These are phyloP conservation scores for Pseudonaja textilis DNA, from an alignment of 2,113 vertebrate species.

Conservation along the genomic window DNA sequence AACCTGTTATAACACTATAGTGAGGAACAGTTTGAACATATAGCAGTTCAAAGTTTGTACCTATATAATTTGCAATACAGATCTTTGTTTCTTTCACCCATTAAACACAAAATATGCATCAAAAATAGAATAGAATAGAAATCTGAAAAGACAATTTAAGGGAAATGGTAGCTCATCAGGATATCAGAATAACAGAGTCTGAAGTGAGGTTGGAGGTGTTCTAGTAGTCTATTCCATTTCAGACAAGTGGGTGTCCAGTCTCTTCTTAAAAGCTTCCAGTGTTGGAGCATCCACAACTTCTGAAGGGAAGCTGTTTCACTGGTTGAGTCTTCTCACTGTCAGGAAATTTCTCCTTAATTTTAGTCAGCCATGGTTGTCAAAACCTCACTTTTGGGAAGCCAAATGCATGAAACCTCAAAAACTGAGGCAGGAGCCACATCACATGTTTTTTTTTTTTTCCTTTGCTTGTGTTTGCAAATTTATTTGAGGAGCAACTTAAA, in stretches of 20 bases:
- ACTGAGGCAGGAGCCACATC: neutral
- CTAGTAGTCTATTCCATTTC: neutral
- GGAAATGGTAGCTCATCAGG: too few relatives aligned
- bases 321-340: neutral
- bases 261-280: neutral
- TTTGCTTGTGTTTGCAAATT: neutral
- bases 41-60: neutral
- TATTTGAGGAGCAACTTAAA: neutral
- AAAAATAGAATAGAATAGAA: neutral
- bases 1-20: neutral
- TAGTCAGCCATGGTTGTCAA: neutral
- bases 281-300: neutral
- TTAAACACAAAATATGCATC: neutral
- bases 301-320: neutral
- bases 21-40: neutral
- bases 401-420: neutral
- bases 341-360: neutral
- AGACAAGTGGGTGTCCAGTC: neutral
- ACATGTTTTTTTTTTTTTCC: neutral
- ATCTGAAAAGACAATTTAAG: neutral
- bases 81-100: neutral
- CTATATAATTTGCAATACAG: neutral
- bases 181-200: neutral
- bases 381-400: neutral
- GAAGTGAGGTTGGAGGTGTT: neutral